These are phyloP conservation scores for Catostomus latipinnis DNA, from an alignment of 2,797 vertebrate genomes.

Conservation along the genomic window DNA sequence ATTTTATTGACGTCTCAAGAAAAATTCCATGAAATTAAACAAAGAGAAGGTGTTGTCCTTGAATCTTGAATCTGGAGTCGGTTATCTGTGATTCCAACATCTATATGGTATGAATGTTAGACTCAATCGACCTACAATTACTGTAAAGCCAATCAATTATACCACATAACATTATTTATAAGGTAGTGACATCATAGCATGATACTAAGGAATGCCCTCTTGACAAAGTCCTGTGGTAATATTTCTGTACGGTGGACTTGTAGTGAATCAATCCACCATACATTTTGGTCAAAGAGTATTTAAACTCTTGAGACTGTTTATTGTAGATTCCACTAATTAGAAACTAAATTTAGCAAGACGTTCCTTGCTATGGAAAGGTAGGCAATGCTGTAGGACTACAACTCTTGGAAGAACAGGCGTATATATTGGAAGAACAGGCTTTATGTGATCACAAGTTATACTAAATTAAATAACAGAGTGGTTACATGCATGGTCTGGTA, in stretches of 20 bases:
- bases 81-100: background rate
- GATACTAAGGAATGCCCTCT: slow-evolving; percentile 55
- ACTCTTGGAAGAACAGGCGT: background rate
- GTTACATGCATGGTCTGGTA: background rate
- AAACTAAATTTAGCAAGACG: background rate
- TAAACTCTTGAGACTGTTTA: slow-evolving; percentile 1
- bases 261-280: slow-evolving; percentile 48
- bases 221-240: slow-evolving; percentile 8
- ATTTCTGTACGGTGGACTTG: slow-evolving; percentile 25
- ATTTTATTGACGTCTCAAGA: background rate
- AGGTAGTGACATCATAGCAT: slow-evolving; percentile 56
- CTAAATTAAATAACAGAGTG: background rate
- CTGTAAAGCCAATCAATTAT: slow-evolving; percentile 57
- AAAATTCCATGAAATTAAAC: background rate
- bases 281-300: slow-evolving; percentile 28
- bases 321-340: slow-evolving; percentile 34
- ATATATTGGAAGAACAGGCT: background rate
- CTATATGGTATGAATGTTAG: background rate
- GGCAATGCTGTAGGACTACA: background rate
- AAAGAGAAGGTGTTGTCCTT: background rate
- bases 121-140: slow-evolving; percentile 43
- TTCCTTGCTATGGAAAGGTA: background rate
- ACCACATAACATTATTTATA: slow-evolving; percentile 66
- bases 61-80: slow-evolving; percentile 19
- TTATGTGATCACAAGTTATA: background rate